phyloP scores from a whole-genome alignment of 1,140 invertebrate species.

The Wiebesia pumilae region DNA sequence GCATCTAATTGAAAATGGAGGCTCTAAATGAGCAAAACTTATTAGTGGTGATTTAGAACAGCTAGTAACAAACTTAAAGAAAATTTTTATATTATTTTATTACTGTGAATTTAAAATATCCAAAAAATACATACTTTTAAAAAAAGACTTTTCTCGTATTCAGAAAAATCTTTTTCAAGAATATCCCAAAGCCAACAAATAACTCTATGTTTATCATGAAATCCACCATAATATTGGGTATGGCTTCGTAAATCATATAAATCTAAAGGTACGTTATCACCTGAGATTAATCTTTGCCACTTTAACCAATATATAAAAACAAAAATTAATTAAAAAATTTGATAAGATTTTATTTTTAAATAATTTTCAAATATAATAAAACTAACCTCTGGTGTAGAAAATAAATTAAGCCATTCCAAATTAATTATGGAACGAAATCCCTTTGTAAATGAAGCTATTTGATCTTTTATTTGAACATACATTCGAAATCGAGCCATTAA shows the following conservation, averaged over 20 bases:
- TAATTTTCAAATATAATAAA: neutral
- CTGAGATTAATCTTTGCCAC: slow-evolving; percentile 92
- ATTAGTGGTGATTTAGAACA: slow-evolving; percentile 98
- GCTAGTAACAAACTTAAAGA: slow-evolving; percentile 95
- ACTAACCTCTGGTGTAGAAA: slow-evolving; percentile 94
- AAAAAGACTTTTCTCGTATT: slow-evolving; percentile 94
- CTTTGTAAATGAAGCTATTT: slow-evolving; percentile 95
- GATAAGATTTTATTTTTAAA: neutral
- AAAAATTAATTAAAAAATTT: neutral
- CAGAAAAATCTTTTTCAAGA: slow-evolving; percentile 94
- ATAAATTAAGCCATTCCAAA: slow-evolving; percentile 95
- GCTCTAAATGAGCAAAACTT: slow-evolving; percentile 97
- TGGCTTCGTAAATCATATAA: slow-evolving; percentile 92
- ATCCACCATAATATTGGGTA: slow-evolving; percentile 99
- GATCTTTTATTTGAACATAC: slow-evolving; percentile 97
- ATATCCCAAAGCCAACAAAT: slow-evolving; percentile 99
- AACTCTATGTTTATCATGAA: slow-evolving; percentile 98
- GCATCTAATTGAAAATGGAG: slow-evolving; percentile 98
- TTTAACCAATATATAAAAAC: slow-evolving; percentile 61
- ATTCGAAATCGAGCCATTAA: slow-evolving; percentile 99
- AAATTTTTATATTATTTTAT: neutral
- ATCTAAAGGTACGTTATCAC: slow-evolving; percentile 93
- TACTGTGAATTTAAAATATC: neutral
- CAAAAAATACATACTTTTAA: slow-evolving; percentile 81
- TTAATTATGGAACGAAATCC: slow-evolving; percentile 97